A percentile compares a stretch with the other conserved stretches of the same genome.
phyloP scores from a whole-genome alignment of 2,797 vertebrate species.

The Gobionotothen gibberifrons region DNA sequence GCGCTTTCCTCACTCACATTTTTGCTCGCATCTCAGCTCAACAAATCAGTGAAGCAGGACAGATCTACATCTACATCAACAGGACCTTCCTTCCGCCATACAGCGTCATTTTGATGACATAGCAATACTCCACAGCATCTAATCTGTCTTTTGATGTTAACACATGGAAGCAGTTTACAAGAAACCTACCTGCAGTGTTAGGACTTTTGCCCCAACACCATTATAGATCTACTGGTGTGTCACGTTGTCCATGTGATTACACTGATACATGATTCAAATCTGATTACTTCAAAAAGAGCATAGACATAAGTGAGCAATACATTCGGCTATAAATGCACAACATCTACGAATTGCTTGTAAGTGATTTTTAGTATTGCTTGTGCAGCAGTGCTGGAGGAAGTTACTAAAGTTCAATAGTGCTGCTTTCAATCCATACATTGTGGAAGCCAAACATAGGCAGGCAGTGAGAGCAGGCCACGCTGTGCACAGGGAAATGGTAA shows the following conservation, averaged over 20 bases:
- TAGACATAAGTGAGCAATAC: background rate
- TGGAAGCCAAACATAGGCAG: background rate
- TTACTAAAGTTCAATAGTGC: too few relatives aligned
- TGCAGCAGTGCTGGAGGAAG: background rate
- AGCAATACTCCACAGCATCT: background rate
- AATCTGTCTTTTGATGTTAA: background rate
- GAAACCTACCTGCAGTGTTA: background rate
- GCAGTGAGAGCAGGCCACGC: too few relatives aligned
- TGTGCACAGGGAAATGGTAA: background rate
- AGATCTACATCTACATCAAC: background rate
- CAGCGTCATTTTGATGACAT: background rate
- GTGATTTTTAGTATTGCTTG: background rate
- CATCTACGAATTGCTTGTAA: background rate
- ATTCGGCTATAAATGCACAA: background rate
- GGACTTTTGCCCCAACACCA: background rate
- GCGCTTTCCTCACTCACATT: background rate
- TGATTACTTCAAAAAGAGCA: too few relatives aligned
- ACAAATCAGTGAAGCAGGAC: background rate
- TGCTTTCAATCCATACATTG: too few relatives aligned
- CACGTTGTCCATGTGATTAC: too few relatives aligned
- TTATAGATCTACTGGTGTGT: background rate
- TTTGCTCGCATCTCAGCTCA: background rate
- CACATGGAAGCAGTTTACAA: background rate
- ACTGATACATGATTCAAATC: too few relatives aligned
- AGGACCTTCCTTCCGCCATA: background rate